These are phyloP conservation scores for Dryobates pubescens DNA, from an alignment of 2,797 vertebrate species.

Conservation along the genomic window DNA sequence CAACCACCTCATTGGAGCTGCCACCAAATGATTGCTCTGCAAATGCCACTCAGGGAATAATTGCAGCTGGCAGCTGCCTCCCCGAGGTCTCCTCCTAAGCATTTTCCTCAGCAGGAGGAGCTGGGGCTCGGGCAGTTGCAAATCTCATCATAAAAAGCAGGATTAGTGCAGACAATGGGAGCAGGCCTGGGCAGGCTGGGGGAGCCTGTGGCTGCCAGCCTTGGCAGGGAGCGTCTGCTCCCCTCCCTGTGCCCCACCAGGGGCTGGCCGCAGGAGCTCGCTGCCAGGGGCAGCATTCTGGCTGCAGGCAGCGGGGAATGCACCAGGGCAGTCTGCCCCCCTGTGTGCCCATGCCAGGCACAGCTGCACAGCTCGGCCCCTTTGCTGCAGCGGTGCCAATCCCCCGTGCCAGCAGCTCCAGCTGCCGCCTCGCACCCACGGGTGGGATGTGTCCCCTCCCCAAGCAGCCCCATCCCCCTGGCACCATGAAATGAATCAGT, in stretches of 20 bases:
- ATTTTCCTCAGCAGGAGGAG: not conserved
- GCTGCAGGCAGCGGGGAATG: not conserved
- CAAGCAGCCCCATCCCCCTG: no score
- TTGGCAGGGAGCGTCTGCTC: not conserved
- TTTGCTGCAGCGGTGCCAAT: accelerated
- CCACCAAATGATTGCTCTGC: slow-evolving; percentile 21
- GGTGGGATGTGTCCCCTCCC: not conserved
- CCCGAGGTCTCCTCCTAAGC: slow-evolving; percentile 4
- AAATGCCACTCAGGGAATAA: slow-evolving; percentile 1
- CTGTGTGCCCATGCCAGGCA: not conserved
- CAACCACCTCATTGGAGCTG: not conserved
- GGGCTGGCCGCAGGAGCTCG: not conserved
- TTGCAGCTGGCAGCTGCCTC: not conserved
- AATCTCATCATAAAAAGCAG: not conserved
- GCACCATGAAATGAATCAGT: not conserved
- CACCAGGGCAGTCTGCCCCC: accelerated
- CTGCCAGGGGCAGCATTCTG: not conserved
- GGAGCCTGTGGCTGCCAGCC: not conserved
- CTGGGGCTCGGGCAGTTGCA: not conserved
- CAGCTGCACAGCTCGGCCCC: not conserved
- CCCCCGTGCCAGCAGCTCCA: accelerated
- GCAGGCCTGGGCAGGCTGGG: slow-evolving; percentile 18
- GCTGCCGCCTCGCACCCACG: not conserved
- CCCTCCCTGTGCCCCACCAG: not conserved
- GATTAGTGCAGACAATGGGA: not conserved